Evolutionary conservation across 2,888 invertebrate species (phyloP).

Genomic region (Chrysotoxum bicinctum): DNA sequence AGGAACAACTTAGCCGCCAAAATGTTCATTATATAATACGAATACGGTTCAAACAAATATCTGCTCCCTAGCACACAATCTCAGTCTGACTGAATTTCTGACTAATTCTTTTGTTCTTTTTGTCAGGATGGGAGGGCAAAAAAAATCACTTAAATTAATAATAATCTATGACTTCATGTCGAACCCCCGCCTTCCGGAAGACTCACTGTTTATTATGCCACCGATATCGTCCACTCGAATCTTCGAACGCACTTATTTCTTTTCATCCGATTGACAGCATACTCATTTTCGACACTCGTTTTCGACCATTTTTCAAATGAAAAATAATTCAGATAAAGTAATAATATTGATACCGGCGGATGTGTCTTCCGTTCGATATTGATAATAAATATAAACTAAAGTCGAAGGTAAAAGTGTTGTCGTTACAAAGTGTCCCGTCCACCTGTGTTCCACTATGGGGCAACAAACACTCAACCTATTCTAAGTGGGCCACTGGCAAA

Average conservation of each 20-base stretch:
- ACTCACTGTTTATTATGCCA: background rate
- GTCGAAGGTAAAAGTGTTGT: constrained; percentile 69
- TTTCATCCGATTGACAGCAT: background rate
- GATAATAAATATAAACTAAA: constrained; percentile 82
- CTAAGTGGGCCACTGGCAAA: constrained; percentile 70
- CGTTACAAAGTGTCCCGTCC: constrained; percentile 67
- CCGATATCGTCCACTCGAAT: background rate
- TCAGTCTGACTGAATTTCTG: no score
- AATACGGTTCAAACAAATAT: no score
- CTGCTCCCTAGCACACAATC: no score
- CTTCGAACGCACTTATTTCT: background rate
- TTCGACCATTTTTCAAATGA: background rate
- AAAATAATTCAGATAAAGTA: background rate
- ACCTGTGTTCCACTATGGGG: constrained; percentile 64
- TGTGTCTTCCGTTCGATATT: constrained; percentile 80
- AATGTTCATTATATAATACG: no score
- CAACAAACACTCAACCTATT: constrained; percentile 71
- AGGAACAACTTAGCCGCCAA: no score
- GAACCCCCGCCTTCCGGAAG: background rate
- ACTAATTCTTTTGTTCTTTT: no score
- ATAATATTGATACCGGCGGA: constrained; percentile 22
- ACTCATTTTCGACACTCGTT: background rate
- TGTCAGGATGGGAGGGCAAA: background rate
- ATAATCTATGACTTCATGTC: background rate
- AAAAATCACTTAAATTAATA: background rate